Evolutionary conservation across 2,797 vertebrate genomes (phyloP).

Genomic region (Amblyraja radiata): DNA sequence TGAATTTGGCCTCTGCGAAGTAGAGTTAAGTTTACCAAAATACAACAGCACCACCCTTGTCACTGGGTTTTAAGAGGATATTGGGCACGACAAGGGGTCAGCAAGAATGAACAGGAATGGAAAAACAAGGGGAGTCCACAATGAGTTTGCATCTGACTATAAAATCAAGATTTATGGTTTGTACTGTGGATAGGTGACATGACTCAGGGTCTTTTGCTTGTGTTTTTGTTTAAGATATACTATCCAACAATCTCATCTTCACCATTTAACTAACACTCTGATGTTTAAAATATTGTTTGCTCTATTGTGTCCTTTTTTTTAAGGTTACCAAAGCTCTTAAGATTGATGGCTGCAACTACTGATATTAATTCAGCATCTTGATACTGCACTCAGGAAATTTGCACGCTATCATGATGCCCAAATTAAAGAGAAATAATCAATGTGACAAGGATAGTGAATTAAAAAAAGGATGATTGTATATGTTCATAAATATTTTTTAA

Average conservation of each 20-base stretch:
- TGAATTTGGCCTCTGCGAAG: too few species aligned
- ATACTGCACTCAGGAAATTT: neutral
- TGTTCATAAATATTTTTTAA: neutral
- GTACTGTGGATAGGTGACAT: neutral
- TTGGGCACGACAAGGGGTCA: too few species aligned
- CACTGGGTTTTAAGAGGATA: too few species aligned
- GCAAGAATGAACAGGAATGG: too few species aligned
- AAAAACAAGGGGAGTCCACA: too few species aligned
- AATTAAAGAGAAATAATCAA: neutral
- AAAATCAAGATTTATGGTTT: neutral
- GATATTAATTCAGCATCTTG: neutral
- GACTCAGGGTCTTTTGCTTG: neutral
- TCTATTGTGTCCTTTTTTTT: neutral
- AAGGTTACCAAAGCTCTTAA: neutral
- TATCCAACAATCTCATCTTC: neutral
- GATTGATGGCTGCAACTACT: neutral
- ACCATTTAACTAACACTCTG: neutral
- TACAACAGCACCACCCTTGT: too few species aligned
- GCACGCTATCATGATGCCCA: neutral
- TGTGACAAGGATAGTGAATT: neutral
- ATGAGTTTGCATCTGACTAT: too few species aligned
- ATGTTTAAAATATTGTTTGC: neutral
- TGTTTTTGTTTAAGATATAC: neutral
- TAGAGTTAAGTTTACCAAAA: too few species aligned
- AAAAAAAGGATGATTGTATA: neutral